Evolutionary conservation across 2,888 invertebrate species (phyloP), one percentile per base, ranked within the genome.

Genomic region (Conops quadrifasciatus): DNA sequence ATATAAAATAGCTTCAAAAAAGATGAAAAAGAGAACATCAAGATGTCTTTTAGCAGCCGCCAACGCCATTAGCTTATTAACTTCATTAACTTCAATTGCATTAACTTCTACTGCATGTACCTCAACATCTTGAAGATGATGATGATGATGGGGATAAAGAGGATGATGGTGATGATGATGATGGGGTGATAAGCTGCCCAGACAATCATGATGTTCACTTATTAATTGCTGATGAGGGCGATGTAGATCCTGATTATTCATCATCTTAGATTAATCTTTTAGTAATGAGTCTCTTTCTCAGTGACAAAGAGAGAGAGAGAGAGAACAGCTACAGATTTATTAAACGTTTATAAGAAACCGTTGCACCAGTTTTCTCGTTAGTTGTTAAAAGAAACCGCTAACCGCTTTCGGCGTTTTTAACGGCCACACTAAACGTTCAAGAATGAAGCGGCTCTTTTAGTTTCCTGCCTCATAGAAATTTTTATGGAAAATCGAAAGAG

Each of bases 91-190:
- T 36, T 36, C n/a, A n/a, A n/a, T n/a, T n/a, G n/a, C 36, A 36
- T 36, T 9, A 36, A 36, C 4, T 36, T n/a, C n/a, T n/a, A n/a
- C 36, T 4, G 36, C 9, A 36, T 4, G 9, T 36, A 36, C 36
- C 36, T 36, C 36, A 36, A 7, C 4, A 36, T 36, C 5, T 7
- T 36, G 36, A 36, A 36, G 36, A 36, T 83, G 82, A 77, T 82
- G 82, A 26, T 74, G 81, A 79, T 84, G 86, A 77, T 83, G 84
- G 21, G 84, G 83, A 28, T n/a, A n/a, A n/a, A n/a, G n/a, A n/a
- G n/a, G n/a, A n/a, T 75, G 75, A 47, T 78, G 79, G 71, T 83
- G 80, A 77, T 83, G 81, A 19, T 75, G 83, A 62, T 82, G 84
- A 78, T 83, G 84, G 21, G 83, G 83, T 24, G 86, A 85, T 28